Conservation (phyloP, 2,888 invertebrate species). For the Pseudeuparius sepicola region DNA sequence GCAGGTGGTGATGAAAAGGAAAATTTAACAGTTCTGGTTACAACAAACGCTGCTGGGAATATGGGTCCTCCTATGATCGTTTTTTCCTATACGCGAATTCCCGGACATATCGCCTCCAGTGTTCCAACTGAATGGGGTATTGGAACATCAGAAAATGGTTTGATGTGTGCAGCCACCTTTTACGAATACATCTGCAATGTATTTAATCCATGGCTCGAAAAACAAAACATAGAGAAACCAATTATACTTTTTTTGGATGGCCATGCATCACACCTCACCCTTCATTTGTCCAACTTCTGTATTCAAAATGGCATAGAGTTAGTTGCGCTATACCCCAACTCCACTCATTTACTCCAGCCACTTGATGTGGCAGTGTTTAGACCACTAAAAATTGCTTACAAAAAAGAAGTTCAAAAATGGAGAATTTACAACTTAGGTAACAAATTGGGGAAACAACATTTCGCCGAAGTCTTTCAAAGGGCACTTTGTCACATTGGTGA, state of each 20-base stretch:
- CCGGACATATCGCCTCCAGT: conserved; percentile 7
- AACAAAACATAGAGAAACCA: conserved; percentile 10
- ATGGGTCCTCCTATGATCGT: conserved; percentile 18
- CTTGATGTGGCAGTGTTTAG: conserved; percentile 16
- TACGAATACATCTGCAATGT: conserved; percentile 10
- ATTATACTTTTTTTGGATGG: conserved; percentile 10
- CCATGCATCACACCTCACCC: conserved; percentile 7
- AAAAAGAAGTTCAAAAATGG: conserved; percentile 9
- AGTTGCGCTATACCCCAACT: conserved; percentile 8
- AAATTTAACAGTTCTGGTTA: conserved; percentile 26
- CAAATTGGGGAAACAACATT: conserved; percentile 8
- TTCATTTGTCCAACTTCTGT: conserved; percentile 12
- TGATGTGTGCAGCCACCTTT: conserved; percentile 33
- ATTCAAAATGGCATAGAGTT: conserved; percentile 7
- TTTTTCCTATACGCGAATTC: conserved; percentile 24
- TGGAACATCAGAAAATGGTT: conserved; percentile 26
- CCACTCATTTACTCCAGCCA: conserved; percentile 7
- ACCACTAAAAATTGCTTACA: conserved; percentile 3
- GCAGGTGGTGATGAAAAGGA: conserved; percentile 27
- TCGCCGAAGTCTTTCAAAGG: conserved; percentile 4
- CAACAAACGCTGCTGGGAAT: conserved; percentile 21
- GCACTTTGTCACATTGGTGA: not conserved
- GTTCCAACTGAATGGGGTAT: conserved; percentile 29
- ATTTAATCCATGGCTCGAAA: conserved; percentile 8
- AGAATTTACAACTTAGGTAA: conserved; percentile 6